phyloP scores from a whole-genome alignment of 2,113 vertebrate genomes.

The Pitta sordida region DNA sequence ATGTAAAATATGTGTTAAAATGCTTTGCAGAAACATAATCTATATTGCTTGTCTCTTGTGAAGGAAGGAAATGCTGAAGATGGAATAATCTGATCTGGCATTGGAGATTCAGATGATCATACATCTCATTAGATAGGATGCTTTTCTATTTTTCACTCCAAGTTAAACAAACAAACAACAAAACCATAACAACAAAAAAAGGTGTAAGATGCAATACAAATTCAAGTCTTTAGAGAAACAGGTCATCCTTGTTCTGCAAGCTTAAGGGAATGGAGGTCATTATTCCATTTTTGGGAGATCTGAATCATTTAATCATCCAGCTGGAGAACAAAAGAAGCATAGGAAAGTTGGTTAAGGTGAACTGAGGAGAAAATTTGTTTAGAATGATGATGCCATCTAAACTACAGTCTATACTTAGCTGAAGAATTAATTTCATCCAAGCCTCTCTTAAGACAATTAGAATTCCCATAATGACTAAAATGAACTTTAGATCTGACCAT shows the following conservation, averaged over 20 bases:
- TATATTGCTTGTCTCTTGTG: background rate
- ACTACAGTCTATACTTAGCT: background rate
- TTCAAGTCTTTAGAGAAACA: background rate
- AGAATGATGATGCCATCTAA: background rate
- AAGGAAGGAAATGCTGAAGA: background rate
- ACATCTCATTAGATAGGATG: background rate
- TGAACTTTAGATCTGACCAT: background rate
- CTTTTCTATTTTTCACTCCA: background rate
- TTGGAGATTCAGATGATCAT: background rate
- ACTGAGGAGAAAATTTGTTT: background rate
- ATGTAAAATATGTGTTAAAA: background rate
- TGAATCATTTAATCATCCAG: background rate
- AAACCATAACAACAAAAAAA: background rate
- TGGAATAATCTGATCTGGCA: background rate
- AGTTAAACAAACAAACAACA: background rate
- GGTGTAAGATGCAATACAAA: fast-evolving
- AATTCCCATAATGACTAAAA: background rate
- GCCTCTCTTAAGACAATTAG: background rate
- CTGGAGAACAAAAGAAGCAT: background rate
- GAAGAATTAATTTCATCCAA: background rate
- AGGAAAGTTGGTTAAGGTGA: background rate
- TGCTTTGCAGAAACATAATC: background rate
- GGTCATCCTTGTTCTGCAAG: background rate
- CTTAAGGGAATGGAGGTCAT: background rate
- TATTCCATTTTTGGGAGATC: background rate